These are phyloP conservation scores for Agriopis aurantiaria DNA, from an alignment of 2,888 invertebrate species.

Conservation along the genomic window DNA sequence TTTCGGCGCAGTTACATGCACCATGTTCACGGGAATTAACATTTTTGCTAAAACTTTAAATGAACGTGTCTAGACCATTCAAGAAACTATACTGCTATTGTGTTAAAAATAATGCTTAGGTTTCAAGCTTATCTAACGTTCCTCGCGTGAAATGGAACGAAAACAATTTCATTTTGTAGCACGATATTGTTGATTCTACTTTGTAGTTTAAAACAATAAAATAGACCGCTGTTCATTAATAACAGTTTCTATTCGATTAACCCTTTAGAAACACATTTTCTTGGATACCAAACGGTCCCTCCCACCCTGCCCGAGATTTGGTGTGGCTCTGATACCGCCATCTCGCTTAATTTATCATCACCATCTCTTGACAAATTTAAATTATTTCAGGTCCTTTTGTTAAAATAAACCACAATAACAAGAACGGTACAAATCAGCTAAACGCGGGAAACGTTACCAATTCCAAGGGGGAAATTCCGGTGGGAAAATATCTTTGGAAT, in stretches of 20 bases:
- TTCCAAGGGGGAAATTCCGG: slow-evolving; percentile 80
- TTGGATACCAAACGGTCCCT: slow-evolving; percentile 47
- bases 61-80: slow-evolving; percentile 22
- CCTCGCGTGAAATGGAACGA: slow-evolving; percentile 14
- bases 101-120: slow-evolving; percentile 13
- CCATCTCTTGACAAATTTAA: slow-evolving; percentile 67
- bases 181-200: slow-evolving; percentile 15
- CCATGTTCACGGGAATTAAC: too few relatives aligned
- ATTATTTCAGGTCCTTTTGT: slow-evolving; percentile 71
- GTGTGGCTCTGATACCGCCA: slow-evolving; percentile 51
- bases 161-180: slow-evolving; percentile 15
- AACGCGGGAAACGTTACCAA: slow-evolving; percentile 77
- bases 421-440: slow-evolving; percentile 77
- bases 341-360: slow-evolving; percentile 62
- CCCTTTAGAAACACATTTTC: slow-evolving; percentile 30
- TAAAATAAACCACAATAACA: slow-evolving; percentile 74
- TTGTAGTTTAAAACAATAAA: slow-evolving; percentile 16
- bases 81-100: not conserved
- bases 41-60: slow-evolving; percentile 12
- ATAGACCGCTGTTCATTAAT: slow-evolving; percentile 25
- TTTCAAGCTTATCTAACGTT: slow-evolving; percentile 16
- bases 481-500: slow-evolving; percentile 81
- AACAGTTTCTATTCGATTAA: slow-evolving; percentile 34
- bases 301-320: slow-evolving; percentile 51
- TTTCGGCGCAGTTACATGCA: too few relatives aligned